A percentile compares a stretch with the other conserved stretches of the same genome.
These are phyloP conservation scores for Himalopsyche japonica DNA, from an alignment of 2,888 invertebrate genomes.

Conservation along the genomic window DNA sequence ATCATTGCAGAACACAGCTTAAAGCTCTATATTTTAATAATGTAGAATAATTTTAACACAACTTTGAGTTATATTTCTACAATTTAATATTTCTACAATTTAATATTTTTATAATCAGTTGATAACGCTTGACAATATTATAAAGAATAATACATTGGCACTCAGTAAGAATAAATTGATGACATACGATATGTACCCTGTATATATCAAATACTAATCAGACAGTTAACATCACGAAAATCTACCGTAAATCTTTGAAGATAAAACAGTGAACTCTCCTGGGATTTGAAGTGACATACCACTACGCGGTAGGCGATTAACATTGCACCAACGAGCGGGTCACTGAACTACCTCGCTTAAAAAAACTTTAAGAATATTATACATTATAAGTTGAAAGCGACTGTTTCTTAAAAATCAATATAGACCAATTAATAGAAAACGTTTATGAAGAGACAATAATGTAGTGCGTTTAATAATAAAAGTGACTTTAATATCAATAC, in stretches of 20 bases:
- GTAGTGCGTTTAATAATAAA: too few species aligned
- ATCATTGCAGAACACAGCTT: too few species aligned
- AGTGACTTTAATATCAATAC: too few species aligned
- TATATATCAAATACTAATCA: not conserved
- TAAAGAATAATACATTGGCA: too few species aligned
- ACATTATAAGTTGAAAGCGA: not conserved
- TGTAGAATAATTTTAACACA: too few species aligned
- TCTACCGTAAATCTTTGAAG: not conserved
- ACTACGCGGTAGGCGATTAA: not conserved
- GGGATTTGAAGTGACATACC: not conserved
- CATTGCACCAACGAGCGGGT: not conserved
- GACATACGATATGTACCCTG: too few species aligned
- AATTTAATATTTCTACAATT: too few species aligned
- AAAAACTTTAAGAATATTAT: not conserved
- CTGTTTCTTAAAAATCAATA: not conserved
- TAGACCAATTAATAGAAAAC: not conserved
- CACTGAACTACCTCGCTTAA: not conserved
- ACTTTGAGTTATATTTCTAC: too few species aligned
- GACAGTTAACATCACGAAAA: not conserved
- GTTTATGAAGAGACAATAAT: not conserved
- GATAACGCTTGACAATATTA: too few species aligned
- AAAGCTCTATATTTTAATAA: too few species aligned
- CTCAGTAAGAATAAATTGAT: too few species aligned
- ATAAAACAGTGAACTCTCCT: not conserved
- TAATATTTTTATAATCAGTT: too few species aligned